Evolutionary conservation across 1,140 invertebrate species (phyloP), one percentile per base, ranked within the genome.

Genomic region (Lasaia peninsularis): DNA sequence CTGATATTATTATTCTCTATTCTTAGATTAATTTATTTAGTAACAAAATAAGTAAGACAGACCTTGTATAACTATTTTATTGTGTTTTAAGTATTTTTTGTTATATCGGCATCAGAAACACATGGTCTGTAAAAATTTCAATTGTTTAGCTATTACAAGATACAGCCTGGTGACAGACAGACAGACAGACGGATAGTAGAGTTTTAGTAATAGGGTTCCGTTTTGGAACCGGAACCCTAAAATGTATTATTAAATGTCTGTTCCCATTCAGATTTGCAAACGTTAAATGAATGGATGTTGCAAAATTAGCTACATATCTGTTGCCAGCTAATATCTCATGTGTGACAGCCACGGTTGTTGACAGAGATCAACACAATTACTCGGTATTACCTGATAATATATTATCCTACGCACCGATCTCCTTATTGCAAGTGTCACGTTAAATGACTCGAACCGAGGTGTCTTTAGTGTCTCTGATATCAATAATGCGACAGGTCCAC

Each of bases 311-410:
- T 67, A 69, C 69, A 69, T 78, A 75, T 73, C 70, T 62, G 63
- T 66, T 83, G 85, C 80, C 84, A 86, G 82, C 54, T 71, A 73
- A 80, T 85, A 81, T 81, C 71, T 87, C 82, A 82, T 53, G 51
- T 56, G 56, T 69, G 78, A 79, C 80, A 78, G 68, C 58, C 55
- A 58, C 71, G 62, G 69, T 73, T 75, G 73, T 73, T 78, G 76
- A 76, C 74, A 69, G 74, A 78, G 75, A 76, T 81, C 70, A 70
- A 69, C 73, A 84, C 80, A 80, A 85, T 84, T 85, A 80, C 73
- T 73, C 58, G 57, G 67, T 75, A 86, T 75, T 78, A 81, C 73
- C 73, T 76, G 73, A 77, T 81, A 79, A 81, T 85, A 80, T 79
- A 86, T 81, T 73, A 73, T 69, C 57, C 63, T 61, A 61, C 59